Conservation (phyloP, 2,797 vertebrate genomes). For the Muscicapa striata region DNA sequence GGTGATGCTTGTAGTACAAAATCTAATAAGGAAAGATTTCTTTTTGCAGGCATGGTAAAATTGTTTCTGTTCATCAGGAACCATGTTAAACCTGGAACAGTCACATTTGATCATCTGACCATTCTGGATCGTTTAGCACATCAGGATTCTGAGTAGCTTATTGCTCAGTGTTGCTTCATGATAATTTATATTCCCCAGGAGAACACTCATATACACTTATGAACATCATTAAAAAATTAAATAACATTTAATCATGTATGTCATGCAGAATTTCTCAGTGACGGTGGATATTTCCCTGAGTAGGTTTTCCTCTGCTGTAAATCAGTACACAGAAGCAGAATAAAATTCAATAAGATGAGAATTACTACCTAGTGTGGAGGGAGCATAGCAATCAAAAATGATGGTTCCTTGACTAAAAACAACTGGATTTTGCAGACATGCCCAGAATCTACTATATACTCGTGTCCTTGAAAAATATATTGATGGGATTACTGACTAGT, state of each 20-base stretch:
- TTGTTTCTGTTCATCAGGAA: constrained; percentile 17
- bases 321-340: not conserved
- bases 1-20: constrained; percentile 1
- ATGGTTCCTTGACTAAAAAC: not conserved
- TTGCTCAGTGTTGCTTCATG: not conserved
- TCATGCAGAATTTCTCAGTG: constrained; percentile 33
- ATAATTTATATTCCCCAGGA: not conserved
- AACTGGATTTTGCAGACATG: constrained; percentile 15
- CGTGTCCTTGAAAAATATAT: constrained; percentile 12
- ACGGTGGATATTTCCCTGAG: not conserved
- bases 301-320: not conserved
- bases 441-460: not conserved
- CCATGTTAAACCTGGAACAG: not conserved
- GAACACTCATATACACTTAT: not conserved
- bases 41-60: not conserved
- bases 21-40: constrained; percentile 16
- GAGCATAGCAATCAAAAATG: constrained; percentile 2
- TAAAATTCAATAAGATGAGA: not conserved
- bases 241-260: constrained; percentile 20
- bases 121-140: not conserved
- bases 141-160: not conserved
- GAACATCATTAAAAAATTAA: constrained; percentile 37
- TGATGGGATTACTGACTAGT: not conserved
- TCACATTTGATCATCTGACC: not conserved
- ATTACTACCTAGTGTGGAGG: not conserved